phyloP scores from a whole-genome alignment of 2,797 vertebrate species.

The Sebastes vulpes region DNA sequence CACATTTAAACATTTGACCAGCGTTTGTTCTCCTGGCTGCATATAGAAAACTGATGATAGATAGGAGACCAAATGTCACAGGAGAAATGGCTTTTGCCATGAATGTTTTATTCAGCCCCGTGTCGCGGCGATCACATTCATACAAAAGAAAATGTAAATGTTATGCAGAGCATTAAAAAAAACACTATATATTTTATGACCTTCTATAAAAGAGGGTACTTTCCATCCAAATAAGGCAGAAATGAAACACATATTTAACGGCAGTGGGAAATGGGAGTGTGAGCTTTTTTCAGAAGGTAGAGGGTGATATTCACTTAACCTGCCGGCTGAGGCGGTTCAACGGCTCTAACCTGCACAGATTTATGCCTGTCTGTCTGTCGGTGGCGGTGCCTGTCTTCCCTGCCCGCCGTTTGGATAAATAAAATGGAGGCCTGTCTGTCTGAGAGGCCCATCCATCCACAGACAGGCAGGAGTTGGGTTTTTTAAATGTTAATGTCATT shows the following conservation, averaged over 20 bases:
- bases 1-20: constrained; percentile 86
- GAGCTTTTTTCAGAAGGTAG: constrained; percentile 49
- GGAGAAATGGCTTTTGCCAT: constrained; percentile 84
- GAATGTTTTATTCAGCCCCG: constrained; percentile 84
- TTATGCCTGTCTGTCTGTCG: constrained; percentile 62
- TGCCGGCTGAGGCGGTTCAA: constrained; percentile 29
- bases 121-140: constrained; percentile 78
- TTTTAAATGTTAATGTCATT: constrained; percentile 83
- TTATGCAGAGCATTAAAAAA: constrained; percentile 76
- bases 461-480: constrained; percentile 27
- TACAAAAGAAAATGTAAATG: constrained; percentile 87
- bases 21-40: constrained; percentile 81
- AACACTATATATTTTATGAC: constrained; percentile 85
- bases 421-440: constrained; percentile 64
- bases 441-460: constrained; percentile 34
- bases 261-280: constrained; percentile 57
- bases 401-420: constrained; percentile 49
- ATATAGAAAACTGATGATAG: constrained; percentile 84
- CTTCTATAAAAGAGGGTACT: constrained; percentile 83
- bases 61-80: constrained; percentile 86
- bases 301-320: constrained; percentile 83
- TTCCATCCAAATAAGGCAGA: constrained; percentile 79
- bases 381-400: constrained; percentile 14
- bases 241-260: constrained; percentile 81
- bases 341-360: constrained; percentile 63